A percentile compares a stretch with the other conserved stretches of the same genome.
Conservation (phyloP, 2,888 invertebrate species). For the Melanophora roralis region DNA sequence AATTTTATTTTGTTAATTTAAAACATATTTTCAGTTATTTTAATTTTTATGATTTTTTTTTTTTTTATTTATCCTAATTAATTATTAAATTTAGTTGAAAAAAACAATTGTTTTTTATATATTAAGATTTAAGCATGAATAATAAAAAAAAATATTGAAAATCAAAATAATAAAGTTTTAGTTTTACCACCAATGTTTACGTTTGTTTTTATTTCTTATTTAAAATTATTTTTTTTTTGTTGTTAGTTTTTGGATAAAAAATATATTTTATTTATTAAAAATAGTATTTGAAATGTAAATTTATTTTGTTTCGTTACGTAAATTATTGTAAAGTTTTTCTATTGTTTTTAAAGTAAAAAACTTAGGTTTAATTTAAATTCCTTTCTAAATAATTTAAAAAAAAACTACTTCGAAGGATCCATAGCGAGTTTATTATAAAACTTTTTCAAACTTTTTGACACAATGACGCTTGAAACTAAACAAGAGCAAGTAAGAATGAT, state of each 20-base stretch:
- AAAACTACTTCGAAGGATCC: too few relatives aligned
- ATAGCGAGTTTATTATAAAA: too few relatives aligned
- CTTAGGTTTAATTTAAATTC: too few relatives aligned
- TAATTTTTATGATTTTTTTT: neutral
- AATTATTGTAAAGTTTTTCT: too few relatives aligned
- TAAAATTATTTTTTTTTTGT: neutral
- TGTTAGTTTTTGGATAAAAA: neutral
- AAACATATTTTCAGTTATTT: neutral
- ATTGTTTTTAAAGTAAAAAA: too few relatives aligned
- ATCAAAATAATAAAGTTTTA: slow-evolving; percentile 60
- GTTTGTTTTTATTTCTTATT: slow-evolving; percentile 15
- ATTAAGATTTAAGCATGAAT: slow-evolving; percentile 58
- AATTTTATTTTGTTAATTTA: neutral
- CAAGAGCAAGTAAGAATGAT: too few relatives aligned
- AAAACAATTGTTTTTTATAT: slow-evolving; percentile 37
- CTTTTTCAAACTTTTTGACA: too few relatives aligned
- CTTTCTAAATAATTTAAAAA: too few relatives aligned
- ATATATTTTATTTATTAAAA: too few relatives aligned
- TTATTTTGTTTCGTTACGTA: too few relatives aligned
- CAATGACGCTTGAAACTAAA: too few relatives aligned
- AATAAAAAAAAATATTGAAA: slow-evolving; percentile 42
- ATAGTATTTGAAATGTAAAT: too few relatives aligned
- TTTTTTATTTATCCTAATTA: slow-evolving; percentile 32
- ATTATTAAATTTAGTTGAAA: slow-evolving; percentile 51
- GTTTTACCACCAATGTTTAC: slow-evolving; percentile 42